These are phyloP conservation scores for Aphidoletes aphidimyza DNA, from an alignment of 2,888 invertebrate species.

Conservation along the genomic window DNA sequence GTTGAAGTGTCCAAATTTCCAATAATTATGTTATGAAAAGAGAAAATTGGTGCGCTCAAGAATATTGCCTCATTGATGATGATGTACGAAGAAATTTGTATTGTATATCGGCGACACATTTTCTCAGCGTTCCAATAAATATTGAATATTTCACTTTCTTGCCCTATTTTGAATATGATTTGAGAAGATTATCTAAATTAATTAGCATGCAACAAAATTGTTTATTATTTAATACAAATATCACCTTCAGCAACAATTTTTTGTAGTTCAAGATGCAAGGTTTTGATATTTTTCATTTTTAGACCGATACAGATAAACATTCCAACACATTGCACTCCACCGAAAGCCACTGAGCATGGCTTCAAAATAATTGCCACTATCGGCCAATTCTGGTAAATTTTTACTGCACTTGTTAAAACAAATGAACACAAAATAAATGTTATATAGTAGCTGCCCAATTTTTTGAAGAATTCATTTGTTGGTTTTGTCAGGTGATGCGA, in stretches of 20 bases:
- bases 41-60: background rate
- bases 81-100: background rate
- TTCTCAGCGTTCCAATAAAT: background rate
- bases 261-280: background rate
- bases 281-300: background rate
- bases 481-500: background rate
- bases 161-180: too few species aligned
- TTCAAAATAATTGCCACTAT: background rate
- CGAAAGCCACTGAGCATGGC: background rate
- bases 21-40: background rate
- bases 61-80: background rate
- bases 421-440: too few species aligned
- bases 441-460: background rate
- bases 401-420: background rate
- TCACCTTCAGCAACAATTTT: background rate
- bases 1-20: background rate
- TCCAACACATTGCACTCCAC: background rate
- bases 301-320: background rate
- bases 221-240: background rate
- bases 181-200: background rate
- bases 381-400: background rate
- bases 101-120: background rate
- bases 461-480: background rate
- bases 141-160: background rate
- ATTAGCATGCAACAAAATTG: background rate